A percentile compares a stretch with the other conserved stretches of the same genome.
Conservation (phyloP, 2,888 invertebrate genomes). For the Lasioglossum marginatum region DNA sequence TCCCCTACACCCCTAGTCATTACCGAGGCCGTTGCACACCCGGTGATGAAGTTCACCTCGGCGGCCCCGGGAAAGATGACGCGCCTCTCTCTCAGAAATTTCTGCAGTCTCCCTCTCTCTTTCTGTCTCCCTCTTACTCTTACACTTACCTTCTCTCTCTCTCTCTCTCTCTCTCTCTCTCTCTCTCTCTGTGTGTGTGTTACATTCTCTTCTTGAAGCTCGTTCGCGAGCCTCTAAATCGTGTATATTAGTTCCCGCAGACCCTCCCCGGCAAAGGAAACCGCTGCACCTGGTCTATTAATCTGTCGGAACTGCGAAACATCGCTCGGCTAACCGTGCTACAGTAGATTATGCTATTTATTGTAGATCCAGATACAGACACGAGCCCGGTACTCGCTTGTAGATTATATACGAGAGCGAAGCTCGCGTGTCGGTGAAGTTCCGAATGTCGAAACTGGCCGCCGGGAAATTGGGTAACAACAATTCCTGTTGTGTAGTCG, state of each 20-base stretch:
- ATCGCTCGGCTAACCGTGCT: background rate
- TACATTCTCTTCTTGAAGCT: background rate
- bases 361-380: background rate
- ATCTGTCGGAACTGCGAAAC: background rate
- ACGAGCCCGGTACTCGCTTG: background rate
- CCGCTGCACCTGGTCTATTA: background rate
- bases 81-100: background rate
- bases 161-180: background rate
- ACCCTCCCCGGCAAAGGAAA: background rate
- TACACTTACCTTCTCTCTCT: background rate
- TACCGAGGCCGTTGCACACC: constrained; percentile 60
- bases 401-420: background rate
- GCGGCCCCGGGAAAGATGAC: background rate
- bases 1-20: constrained; percentile 52
- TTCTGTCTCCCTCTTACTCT: background rate
- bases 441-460: background rate
- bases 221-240: background rate
- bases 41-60: constrained; percentile 15
- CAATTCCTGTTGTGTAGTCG: background rate
- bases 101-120: background rate
- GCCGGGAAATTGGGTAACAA: constrained; percentile 7
- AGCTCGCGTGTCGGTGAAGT: constrained; percentile 3
- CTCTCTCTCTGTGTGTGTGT: background rate
- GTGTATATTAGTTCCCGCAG: background rate
- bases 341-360: constrained; percentile 7